A percentile compares a stretch with the other conserved stretches of the same genome.
Evolutionary conservation across 2,797 vertebrate genomes (phyloP).

Genomic region (Simalia tracyae): DNA sequence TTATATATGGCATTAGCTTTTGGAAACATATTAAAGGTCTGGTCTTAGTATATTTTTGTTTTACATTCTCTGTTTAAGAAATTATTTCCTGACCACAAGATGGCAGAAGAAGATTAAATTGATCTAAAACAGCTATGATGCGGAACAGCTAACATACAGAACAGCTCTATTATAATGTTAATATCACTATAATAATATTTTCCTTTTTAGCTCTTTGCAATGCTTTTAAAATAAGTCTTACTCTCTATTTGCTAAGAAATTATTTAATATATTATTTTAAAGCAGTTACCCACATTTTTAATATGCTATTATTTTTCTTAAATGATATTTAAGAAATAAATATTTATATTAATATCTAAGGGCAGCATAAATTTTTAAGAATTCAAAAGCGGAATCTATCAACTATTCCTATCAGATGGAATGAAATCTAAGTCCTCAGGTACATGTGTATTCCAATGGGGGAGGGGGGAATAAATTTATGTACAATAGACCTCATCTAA

Average conservation of each 20-base stretch:
- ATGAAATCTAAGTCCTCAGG: not conserved
- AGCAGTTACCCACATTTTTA: conserved; percentile 5
- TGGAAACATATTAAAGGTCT: conserved; percentile 25
- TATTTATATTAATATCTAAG: conserved; percentile 18
- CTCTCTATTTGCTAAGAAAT: conserved; percentile 45
- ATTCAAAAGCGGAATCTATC: not conserved
- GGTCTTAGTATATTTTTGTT: not conserved
- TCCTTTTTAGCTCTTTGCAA: conserved; percentile 53
- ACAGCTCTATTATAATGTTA: conserved; percentile 54
- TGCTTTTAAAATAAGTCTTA: conserved; percentile 56
- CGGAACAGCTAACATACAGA: conserved; percentile 20
- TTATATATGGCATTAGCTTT: not conserved
- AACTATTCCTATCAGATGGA: not conserved
- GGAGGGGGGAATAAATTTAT: not conserved
- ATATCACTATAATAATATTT: conserved; percentile 47
- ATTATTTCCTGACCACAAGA: conserved; percentile 70
- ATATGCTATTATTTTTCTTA: conserved; percentile 37
- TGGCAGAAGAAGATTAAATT: conserved; percentile 72
- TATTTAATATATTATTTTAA: conserved; percentile 48
- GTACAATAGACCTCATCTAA: not conserved
- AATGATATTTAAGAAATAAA: not conserved
- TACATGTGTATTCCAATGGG: not conserved
- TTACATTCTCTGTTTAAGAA: not conserved
- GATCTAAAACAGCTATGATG: conserved; percentile 31
- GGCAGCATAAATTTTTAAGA: conserved; percentile 34